Percentiles rank a stretch among this genome's conserved stretches.
Conservation (phyloP, 2,888 invertebrate species). For the Rhopalosiphum nymphaeae region DNA sequence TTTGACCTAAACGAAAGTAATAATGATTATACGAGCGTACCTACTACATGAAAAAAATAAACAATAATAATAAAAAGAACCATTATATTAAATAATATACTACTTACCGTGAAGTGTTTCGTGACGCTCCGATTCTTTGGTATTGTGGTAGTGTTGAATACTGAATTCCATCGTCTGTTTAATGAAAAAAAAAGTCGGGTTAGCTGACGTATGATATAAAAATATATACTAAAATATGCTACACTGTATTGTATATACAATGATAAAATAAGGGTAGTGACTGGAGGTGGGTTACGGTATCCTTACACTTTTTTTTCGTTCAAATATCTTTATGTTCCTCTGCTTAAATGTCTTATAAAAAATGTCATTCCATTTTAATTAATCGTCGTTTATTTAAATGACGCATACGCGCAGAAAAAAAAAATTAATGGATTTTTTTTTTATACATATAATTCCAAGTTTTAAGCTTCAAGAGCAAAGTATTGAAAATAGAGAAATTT, state of each 20-base stretch:
- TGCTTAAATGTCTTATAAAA: not conserved
- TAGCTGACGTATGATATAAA: not conserved
- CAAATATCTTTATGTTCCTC: not conserved
- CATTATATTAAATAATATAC: not conserved
- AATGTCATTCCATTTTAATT: not conserved
- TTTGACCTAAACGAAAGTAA: constrained; percentile 9
- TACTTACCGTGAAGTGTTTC: constrained; percentile 11
- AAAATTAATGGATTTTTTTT: not conserved
- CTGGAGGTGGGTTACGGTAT: not conserved
- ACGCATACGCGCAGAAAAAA: not conserved
- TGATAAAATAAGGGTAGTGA: not conserved
- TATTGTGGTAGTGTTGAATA: not conserved
- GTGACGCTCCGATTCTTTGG: not conserved
- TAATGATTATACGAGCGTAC: not conserved
- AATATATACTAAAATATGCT: not conserved
- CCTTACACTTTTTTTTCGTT: not conserved
- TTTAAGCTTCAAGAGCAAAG: not conserved
- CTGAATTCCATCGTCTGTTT: not conserved
- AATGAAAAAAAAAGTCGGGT: not conserved
- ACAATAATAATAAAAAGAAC: not conserved
- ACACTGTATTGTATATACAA: not conserved
- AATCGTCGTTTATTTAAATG: not conserved
- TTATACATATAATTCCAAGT: not conserved
- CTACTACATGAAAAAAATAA: not conserved
- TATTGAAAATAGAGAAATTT: not conserved